A percentile compares a stretch with the other conserved stretches of the same genome.
phyloP scores from a whole-genome alignment of 1,140 invertebrate species.

The Gryllus bimaculatus region DNA sequence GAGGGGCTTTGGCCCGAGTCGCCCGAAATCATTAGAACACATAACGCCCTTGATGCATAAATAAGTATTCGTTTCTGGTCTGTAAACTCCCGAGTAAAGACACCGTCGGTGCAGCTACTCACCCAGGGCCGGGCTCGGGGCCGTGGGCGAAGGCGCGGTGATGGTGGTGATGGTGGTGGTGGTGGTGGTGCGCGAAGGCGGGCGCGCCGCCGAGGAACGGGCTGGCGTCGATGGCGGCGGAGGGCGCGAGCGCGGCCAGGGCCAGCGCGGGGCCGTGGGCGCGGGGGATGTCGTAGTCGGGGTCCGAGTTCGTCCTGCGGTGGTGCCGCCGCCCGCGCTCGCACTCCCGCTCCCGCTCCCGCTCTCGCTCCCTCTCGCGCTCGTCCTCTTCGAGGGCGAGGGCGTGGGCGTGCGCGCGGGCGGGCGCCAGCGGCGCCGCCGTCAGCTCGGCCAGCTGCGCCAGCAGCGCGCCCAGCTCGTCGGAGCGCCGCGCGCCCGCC shows the following conservation, averaged over 20 bases:
- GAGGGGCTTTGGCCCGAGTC: no score
- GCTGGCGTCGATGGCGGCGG: not conserved
- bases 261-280: not conserved
- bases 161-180: not conserved
- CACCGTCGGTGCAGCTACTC: no score
- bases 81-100: no score
- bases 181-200: not conserved
- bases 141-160: not conserved
- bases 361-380: not conserved
- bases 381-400: no score
- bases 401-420: no score
- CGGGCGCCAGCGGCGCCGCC: not conserved
- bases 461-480: not conserved
- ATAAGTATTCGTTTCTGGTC: no score
- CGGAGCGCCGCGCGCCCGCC: not conserved
- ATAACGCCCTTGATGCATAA: no score
- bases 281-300: not conserved
- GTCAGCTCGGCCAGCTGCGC: not conserved
- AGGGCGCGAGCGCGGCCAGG: not conserved
- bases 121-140: not conserved
- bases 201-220: not conserved
- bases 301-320: not conserved
- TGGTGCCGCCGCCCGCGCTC: no score
- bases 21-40: no score
- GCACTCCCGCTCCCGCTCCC: not conserved